Evolutionary conservation across 2,888 invertebrate genomes (phyloP), one percentile per base, ranked within the genome.

Genomic region (Selenia dentaria): DNA sequence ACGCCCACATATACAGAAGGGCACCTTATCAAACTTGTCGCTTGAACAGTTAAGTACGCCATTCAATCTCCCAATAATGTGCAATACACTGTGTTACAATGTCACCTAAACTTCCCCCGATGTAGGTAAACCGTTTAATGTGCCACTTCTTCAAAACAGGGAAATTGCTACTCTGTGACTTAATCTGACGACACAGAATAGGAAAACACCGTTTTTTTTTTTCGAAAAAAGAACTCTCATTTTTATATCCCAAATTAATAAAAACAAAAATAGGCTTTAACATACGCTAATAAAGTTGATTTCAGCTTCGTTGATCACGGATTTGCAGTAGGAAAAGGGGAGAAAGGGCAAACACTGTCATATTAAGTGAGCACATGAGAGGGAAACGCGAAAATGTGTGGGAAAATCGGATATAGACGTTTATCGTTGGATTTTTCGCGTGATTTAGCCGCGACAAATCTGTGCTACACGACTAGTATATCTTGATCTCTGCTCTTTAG

Each of bases 291-390:
- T 59, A 70, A 63, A 53, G 71, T 69, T 42, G 3, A 39, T 5
- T 60, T 70, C 74, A 0, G 43, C 5, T 37, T 61, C 49, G 0
- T 4, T 0, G 1, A 10, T n/a, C 18, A 6, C n/a, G 22, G 9
- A 24, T 27, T 34, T 44, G 39, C 53, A 49, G 55, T 57, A 64
- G 63, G 54, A 62, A 73, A 73, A 79, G 84, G 88, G 89, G 83
- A 74, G 70, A 81, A 76, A 83, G 79, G 81, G 87, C 86, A 89
- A 89, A 88, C 84, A 88, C 77, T 82, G 78, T 83, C 88, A 88
- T 88, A 87, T 88, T 88, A 89, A 90, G 86, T 89, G 89, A 88
- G 87, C 89, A 89, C 88, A 90, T 87, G 89, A 88, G 87, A 87
- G 88, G 88, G 86, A 79, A 86, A 83, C 73, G 83, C 75, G 83